These are phyloP conservation scores for Ommatoiulus sabulosus DNA, from an alignment of 2,888 invertebrate species.

Conservation along the genomic window DNA sequence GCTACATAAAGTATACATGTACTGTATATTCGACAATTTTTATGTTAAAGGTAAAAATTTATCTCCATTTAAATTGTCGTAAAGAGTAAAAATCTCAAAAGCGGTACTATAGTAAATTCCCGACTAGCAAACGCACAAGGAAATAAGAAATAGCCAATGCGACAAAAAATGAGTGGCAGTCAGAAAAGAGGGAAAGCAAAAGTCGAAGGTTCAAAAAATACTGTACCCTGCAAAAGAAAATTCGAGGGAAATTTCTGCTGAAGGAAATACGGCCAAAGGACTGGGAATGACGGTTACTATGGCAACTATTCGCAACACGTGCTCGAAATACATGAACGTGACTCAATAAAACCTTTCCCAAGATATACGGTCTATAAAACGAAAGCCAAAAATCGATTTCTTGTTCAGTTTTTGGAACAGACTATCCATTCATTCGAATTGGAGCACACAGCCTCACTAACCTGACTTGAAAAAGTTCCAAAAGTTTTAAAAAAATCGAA, in stretches of 20 bases:
- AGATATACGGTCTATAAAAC: not conserved
- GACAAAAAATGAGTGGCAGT: too few relatives aligned
- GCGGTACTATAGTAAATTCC: too few relatives aligned
- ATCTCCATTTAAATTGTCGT: too few relatives aligned
- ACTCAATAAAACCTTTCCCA: conserved; percentile 35
- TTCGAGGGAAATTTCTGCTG: not conserved
- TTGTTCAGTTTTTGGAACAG: not conserved
- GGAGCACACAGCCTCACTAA: not conserved
- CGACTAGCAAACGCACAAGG: too few relatives aligned
- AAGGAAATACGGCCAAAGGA: not conserved
- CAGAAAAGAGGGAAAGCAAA: too few relatives aligned
- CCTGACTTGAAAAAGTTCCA: not conserved
- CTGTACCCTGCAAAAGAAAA: not conserved
- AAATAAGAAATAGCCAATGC: too few relatives aligned
- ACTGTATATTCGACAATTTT: too few relatives aligned
- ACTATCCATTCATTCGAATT: not conserved
- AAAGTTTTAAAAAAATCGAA: not conserved
- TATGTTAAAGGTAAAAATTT: too few relatives aligned
- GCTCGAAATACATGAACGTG: conserved; percentile 45
- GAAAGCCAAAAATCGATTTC: conserved; percentile 24
- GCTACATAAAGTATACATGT: too few relatives aligned
- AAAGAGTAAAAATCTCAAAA: too few relatives aligned
- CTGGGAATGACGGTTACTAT: conserved; percentile 1
- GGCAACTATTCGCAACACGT: conserved; percentile 24
- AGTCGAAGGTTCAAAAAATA: not conserved